These are phyloP conservation scores for Serilophus lunatus DNA, from an alignment of 2,113 vertebrate genomes.

Conservation along the genomic window DNA sequence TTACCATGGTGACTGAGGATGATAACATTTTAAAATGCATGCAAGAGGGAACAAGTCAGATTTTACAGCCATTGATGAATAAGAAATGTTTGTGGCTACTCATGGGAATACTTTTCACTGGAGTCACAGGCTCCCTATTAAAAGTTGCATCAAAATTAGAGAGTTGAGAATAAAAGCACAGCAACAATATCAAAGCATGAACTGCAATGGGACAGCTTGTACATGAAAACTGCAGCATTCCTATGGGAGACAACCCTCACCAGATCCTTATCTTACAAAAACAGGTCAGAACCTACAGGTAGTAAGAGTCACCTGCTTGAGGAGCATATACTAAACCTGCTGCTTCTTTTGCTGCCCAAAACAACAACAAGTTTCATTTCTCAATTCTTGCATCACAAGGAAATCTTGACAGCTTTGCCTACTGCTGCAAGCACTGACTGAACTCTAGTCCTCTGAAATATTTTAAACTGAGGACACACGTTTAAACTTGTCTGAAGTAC, in stretches of 20 bases:
- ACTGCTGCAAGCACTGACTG: background rate
- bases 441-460: background rate
- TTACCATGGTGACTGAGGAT: slow-evolving; percentile 3
- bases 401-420: background rate
- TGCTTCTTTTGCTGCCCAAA: background rate
- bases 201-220: background rate
- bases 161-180: background rate
- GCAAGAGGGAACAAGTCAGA: slow-evolving; percentile 33
- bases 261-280: background rate
- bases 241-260: background rate
- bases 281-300: background rate
- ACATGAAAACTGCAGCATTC: background rate
- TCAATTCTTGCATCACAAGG: background rate
- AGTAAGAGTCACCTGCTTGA: background rate
- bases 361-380: background rate
- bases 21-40: slow-evolving; percentile 7
- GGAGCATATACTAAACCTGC: background rate
- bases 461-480: background rate
- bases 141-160: background rate
- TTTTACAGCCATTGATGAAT: background rate
- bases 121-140: background rate
- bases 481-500: background rate
- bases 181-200: background rate
- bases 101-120: background rate
- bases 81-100: background rate